Evolutionary conservation across 2,888 invertebrate species (phyloP), one percentile per base, ranked within the genome.

Genomic region (Penaeus monodon): DNA sequence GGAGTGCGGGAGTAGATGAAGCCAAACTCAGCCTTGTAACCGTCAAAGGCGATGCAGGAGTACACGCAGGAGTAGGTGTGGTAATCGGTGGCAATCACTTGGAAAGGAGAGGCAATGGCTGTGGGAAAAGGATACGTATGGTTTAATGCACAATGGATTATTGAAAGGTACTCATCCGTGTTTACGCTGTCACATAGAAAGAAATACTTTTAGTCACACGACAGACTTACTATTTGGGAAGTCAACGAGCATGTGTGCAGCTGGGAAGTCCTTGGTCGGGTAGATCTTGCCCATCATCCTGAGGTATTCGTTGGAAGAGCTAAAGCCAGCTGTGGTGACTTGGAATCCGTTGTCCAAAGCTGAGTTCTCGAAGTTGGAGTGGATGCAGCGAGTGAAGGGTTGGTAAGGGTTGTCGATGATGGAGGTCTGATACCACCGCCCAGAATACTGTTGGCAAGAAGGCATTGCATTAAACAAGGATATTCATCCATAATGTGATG

Each of bases 381-480:
- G 29, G 12, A 83, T 77, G 83, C 83, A 83, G 33, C 74, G 57
- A 38, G 24, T 83, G 24, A 64, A 57, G 0, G 83, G 76, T 49
- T 83, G 83, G 65, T 76, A 83, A 27, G 76, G 65, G 44, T 83
- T 83, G 24, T 83, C 83, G 12, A 83, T 63, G 65, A 83, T 76
- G 38, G 74, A 49, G 22, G 83, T 76, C 27, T 76, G 74, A 65
- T 83, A 83, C 83, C 83, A 83, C 10, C 83, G 83, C 0, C 83
- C 83, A 65, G 73, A 57, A 68, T 83, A 83, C 83, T 83, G 83
- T 17, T 49, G 49, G 49, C 7, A 49, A 49, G 14, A 49, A 8
- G 1, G 14, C 10, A 49, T 49, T 49, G 49, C 49, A 8, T 49
- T 49, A 49, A 49, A 49, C 1, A 49, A 49, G 14, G 10, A 49